These are phyloP conservation scores for Anguilla megastoma DNA, from an alignment of 2,797 vertebrate species.

Conservation along the genomic window DNA sequence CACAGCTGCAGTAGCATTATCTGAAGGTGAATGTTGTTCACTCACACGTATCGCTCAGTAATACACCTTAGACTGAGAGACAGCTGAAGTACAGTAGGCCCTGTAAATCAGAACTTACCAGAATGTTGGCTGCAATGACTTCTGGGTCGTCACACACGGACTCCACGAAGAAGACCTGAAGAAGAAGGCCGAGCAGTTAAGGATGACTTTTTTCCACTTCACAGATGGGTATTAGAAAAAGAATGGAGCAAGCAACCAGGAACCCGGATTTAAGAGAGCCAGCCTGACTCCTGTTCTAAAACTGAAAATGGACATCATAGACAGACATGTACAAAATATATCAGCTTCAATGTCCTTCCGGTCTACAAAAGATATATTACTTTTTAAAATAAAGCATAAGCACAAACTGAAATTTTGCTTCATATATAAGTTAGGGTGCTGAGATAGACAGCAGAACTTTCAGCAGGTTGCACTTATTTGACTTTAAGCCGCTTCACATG, in stretches of 20 bases:
- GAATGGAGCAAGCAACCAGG: not conserved
- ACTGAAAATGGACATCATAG: not conserved
- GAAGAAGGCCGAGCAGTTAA: slow-evolving; percentile 18
- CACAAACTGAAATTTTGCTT: not conserved
- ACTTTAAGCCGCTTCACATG: not conserved
- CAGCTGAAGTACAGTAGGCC: not conserved
- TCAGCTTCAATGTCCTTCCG: not conserved
- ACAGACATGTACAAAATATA: not conserved
- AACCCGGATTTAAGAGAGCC: not conserved
- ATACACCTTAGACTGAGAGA: not conserved
- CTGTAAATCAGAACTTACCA: slow-evolving; percentile 77
- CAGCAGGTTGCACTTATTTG: not conserved
- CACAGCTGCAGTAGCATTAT: not conserved
- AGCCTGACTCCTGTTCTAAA: not conserved
- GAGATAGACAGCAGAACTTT: not conserved
- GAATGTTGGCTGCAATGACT: slow-evolving; percentile 94
- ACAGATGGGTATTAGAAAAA: not conserved
- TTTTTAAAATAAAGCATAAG: not conserved
- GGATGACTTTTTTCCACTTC: not conserved
- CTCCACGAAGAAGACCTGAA: slow-evolving; percentile 96
- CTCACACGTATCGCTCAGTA: not conserved
- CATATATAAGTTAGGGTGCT: not conserved
- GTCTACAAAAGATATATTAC: not conserved
- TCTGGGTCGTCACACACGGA: slow-evolving; percentile 97
- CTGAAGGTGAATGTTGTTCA: not conserved